A percentile compares a stretch with the other conserved stretches of the same genome.
Evolutionary conservation across 2,888 invertebrate genomes (phyloP).

Genomic region (Nineta flava): DNA sequence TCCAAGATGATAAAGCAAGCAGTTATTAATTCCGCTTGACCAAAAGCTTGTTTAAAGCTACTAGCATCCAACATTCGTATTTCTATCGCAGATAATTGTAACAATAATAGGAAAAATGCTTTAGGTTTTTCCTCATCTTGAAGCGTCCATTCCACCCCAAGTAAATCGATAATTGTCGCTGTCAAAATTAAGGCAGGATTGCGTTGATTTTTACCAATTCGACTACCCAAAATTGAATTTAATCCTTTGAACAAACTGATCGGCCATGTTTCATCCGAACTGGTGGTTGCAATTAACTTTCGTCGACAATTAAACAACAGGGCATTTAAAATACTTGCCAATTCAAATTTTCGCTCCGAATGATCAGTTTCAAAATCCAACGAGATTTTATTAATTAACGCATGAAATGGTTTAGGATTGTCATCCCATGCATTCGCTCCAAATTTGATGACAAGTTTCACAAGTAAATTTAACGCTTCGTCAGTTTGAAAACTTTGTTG

Average conservation of each 20-base stretch:
- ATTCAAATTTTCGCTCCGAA: conserved; percentile 76
- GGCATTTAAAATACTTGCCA: conserved; percentile 64
- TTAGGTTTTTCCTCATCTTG: conserved; percentile 62
- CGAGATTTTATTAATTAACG: conserved; percentile 65
- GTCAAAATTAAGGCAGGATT: conserved; percentile 77
- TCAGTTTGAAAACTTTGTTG: conserved; percentile 82
- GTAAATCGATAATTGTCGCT: conserved; percentile 59
- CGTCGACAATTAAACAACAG: conserved; percentile 58
- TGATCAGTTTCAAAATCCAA: conserved; percentile 80
- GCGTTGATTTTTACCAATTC: conserved; percentile 73
- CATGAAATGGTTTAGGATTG: conserved; percentile 65
- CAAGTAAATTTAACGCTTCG: conserved; percentile 68
- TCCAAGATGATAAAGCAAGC: conserved; percentile 73
- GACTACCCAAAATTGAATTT: conserved; percentile 69
- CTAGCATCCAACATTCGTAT: conserved; percentile 86
- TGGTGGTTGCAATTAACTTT: conserved; percentile 42
- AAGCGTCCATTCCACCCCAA: conserved; percentile 75
- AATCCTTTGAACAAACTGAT: conserved; percentile 66
- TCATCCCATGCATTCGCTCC: conserved; percentile 62
- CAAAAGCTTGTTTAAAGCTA: conserved; percentile 60
- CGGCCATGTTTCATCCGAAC: conserved; percentile 65
- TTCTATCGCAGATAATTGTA: conserved; percentile 82
- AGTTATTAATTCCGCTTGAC: conserved; percentile 62
- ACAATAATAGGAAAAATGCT: conserved; percentile 63
- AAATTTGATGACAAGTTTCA: conserved; percentile 53